Base-by-base conservation (phyloP, 2,113 vertebrate species). In the Pomatostomus ruficeps region DNA sequence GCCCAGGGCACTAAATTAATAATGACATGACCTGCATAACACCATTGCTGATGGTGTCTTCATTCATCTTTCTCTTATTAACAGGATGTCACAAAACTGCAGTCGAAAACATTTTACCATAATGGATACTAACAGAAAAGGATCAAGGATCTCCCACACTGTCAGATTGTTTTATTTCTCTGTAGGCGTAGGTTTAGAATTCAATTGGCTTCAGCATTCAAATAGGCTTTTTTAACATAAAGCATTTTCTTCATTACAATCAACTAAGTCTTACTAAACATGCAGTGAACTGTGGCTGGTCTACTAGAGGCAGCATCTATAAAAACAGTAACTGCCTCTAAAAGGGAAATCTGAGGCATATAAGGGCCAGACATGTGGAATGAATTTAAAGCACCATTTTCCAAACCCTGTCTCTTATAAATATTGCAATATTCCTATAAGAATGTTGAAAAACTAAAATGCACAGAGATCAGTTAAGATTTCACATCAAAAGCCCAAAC, bases 401-500 rank as follows among this genome's bases (percentile, higher is more conserved):
- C 65, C 70, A 85, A 84, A 45, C 68, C 43, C n/a, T 33, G 33
- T 65, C n/a, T 75, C 70, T 72, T 85, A 79, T 87, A 95, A 93
- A 88, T 86, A 94, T 55, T 90, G 28, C 59, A 84, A 68, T 75
- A 95, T 87, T 92, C 45, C 35, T 95, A 29, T 61, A 55, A 93
- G 87, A 93, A 87, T 22, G 29, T 17, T 91, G 89, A 91, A 95
- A 93, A 95, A 91, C 77, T 95, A 75, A 84, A 89, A 75, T 17
- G 25, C 38, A 36, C 62, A 73, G 74, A 75, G 51, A 89, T 92
- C 61, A 93, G 80, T 77, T 95, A 91, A 74, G 59, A 75, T 89
- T 93, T 94, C 91, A 92, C 79, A 95, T 92, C 77, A 95, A 95
- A 95, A 93, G 84, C 52, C 23, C 70, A 74, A 93, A 75, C 20